Evolutionary conservation across 2,113 vertebrate species (phyloP).

Genomic region (Oreochromis spilurus): DNA sequence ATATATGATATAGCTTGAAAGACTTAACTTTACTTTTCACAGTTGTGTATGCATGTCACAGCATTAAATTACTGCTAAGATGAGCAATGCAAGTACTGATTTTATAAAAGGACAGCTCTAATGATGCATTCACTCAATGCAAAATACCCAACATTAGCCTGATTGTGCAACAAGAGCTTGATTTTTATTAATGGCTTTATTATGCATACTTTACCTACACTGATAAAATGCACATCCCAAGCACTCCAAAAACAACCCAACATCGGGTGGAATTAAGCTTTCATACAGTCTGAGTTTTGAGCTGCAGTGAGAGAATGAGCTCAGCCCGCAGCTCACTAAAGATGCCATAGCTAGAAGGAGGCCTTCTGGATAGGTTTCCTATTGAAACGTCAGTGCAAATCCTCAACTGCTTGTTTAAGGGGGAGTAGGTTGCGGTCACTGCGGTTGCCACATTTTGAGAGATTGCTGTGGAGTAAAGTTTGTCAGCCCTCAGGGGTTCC

Average conservation of each 20-base stretch:
- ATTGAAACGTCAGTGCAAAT: neutral
- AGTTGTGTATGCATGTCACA: neutral
- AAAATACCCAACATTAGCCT: neutral
- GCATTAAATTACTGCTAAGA: neutral
- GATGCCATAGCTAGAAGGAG: neutral
- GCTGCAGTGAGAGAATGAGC: neutral
- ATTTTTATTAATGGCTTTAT: neutral
- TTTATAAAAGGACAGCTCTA: neutral
- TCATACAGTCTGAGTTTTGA: neutral
- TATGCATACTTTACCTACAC: neutral
- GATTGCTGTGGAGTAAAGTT: neutral
- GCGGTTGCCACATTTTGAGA: neutral
- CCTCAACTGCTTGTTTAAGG: neutral
- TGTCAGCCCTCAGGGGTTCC: neutral
- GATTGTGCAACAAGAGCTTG: neutral
- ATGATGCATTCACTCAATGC: neutral
- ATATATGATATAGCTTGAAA: neutral
- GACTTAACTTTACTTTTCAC: neutral
- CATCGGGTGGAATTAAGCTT: neutral
- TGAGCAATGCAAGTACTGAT: neutral
- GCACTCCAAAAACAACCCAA: neutral
- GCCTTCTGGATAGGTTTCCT: neutral
- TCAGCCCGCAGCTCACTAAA: neutral
- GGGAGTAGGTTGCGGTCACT: neutral
- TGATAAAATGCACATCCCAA: neutral